Conservation (phyloP, 2,113 vertebrate species). For the Notechis scutatus region DNA sequence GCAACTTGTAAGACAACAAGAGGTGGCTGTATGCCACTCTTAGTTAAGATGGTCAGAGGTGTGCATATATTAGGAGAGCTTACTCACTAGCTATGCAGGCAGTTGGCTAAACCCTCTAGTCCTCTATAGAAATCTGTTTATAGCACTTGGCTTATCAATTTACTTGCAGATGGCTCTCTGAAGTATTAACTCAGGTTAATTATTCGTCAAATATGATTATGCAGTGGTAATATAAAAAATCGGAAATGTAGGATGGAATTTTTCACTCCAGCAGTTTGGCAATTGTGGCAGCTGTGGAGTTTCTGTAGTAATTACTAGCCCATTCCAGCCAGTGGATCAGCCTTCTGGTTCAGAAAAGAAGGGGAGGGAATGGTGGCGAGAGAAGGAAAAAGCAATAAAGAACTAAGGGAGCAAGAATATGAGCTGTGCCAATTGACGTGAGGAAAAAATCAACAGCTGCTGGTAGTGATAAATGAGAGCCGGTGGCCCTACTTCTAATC, state of each 20-base stretch:
- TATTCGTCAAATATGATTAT: slow-evolving; percentile 93
- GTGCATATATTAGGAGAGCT: neutral
- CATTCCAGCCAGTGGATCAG: slow-evolving; percentile 75
- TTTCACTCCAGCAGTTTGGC: slow-evolving; percentile 87
- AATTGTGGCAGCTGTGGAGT: slow-evolving; percentile 83
- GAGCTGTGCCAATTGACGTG: slow-evolving; percentile 75
- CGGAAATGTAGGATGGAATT: slow-evolving; percentile 85
- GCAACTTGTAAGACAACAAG: slow-evolving; percentile 25
- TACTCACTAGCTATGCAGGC: slow-evolving; percentile 25
- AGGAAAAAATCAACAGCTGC: slow-evolving; percentile 78
- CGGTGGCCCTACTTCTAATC: slow-evolving; percentile 77
- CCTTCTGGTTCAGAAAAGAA: slow-evolving; percentile 66
- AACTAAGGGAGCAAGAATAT: slow-evolving; percentile 71
- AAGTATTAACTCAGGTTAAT: slow-evolving; percentile 87
- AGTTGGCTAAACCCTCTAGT: slow-evolving; percentile 54
- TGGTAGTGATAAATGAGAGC: slow-evolving; percentile 80
- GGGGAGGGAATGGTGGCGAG: slow-evolving; percentile 2
- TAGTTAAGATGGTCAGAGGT: slow-evolving; percentile 50
- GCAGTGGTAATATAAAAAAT: slow-evolving; percentile 84
- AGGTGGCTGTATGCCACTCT: slow-evolving; percentile 5
- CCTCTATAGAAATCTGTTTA: slow-evolving; percentile 46
- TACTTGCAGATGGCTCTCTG: slow-evolving; percentile 83
- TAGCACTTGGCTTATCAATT: slow-evolving; percentile 81
- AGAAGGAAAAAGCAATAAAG: slow-evolving; percentile 69
- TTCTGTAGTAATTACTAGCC: slow-evolving; percentile 82